Evolutionary conservation across 2,888 invertebrate genomes (phyloP), one percentile per base, ranked within the genome.

Genomic region (Bombylius major): DNA sequence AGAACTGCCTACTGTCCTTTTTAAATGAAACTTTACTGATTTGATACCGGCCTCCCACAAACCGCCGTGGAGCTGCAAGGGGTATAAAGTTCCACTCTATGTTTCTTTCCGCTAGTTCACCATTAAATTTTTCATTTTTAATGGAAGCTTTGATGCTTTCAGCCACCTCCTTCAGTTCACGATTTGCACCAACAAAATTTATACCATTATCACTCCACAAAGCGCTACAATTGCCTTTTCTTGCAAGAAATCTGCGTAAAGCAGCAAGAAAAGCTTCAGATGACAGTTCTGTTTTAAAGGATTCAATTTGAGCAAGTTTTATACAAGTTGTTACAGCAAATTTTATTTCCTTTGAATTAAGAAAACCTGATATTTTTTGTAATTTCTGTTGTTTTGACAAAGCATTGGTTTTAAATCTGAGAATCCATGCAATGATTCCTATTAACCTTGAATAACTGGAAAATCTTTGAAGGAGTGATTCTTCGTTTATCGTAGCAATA

Each of bases 211-310:
- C 50, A 14, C 50, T 51, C 32, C 31, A 56, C 3, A 56, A 36
- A 23, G 47, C 44, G 9, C 5, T 11, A 23, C 48, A 48, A 1
- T 42, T 5, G 4, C 50, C 58, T 32, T 48, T 34, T n/a, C 54
- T 31, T 9, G 47, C 23, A 1, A 47, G 31, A 31, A 58, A 58
- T 45, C 67, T 53, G 5, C 56, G 42, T 31, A 64, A 56, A 1
- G 61, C 55, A 3, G 62, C 64, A 4, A 65, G 14, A 50, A 65
- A 65, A 0, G 59, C 58, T 8, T 62, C 59, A 3, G 63, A 60
- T 1, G 61, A 52, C 32, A 56, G 13, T 36, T 36, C 36, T 36
- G 8, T 5, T 6, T 5, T 8, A 8, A 36, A 36, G 5, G 36
- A 6, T 36, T 36, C 36, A 6, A 36, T 6, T 36, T 36, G 36